Evolutionary conservation across 2,888 invertebrate genomes (phyloP).

Genomic region (Melanophora roralis): DNA sequence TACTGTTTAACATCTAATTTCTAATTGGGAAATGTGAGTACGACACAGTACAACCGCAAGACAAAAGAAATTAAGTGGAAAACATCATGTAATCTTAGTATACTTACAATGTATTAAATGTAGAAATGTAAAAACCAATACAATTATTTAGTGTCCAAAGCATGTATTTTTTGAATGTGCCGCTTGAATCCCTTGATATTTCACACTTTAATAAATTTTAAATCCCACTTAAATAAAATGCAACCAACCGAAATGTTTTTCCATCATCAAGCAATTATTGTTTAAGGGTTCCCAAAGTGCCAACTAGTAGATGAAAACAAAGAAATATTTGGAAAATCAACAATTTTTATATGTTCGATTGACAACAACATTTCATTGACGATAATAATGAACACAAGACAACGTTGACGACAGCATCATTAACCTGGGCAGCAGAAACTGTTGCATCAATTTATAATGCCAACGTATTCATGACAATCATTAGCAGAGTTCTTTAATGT

Average conservation of each 20-base stretch:
- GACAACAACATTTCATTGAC: slow-evolving; percentile 39
- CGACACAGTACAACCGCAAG: slow-evolving; percentile 4
- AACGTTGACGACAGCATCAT: neutral
- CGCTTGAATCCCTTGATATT: slow-evolving; percentile 48
- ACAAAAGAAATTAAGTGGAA: slow-evolving; percentile 23
- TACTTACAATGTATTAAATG: too few species aligned
- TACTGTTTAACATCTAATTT: slow-evolving; percentile 1
- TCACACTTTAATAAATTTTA: slow-evolving; percentile 43
- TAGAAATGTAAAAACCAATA: too few species aligned
- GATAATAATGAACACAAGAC: neutral
- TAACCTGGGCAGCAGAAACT: slow-evolving; percentile 7
- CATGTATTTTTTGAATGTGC: neutral
- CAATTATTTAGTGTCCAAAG: neutral
- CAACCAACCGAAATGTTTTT: neutral
- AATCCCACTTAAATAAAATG: neutral
- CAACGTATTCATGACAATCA: slow-evolving; percentile 41
- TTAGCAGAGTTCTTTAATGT: slow-evolving; percentile 10
- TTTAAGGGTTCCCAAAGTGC: slow-evolving; percentile 56
- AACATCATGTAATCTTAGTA: neutral
- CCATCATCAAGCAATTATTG: slow-evolving; percentile 43
- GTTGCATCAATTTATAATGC: slow-evolving; percentile 55
- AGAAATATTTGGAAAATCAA: slow-evolving; percentile 28
- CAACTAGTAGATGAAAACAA: slow-evolving; percentile 25
- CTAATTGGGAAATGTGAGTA: slow-evolving; percentile 22
- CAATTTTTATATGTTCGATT: slow-evolving; percentile 20